Base-by-base conservation (phyloP, 2,797 vertebrate genomes). In the Cottoperca gobio region DNA sequence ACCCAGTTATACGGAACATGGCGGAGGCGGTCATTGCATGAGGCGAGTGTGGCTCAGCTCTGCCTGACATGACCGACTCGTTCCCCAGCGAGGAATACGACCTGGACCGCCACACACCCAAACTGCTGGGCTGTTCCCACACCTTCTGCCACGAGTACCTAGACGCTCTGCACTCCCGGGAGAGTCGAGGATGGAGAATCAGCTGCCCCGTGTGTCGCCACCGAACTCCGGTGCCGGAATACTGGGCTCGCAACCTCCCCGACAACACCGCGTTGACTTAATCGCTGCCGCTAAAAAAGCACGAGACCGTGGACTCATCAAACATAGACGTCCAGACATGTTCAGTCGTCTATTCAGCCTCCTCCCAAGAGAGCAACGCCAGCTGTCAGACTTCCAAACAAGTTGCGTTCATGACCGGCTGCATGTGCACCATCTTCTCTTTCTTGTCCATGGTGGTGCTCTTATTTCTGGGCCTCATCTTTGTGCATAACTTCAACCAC, bases 111-210 rank as follows among this genome's bases (percentile, higher is more conserved):
- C 94, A 91, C 85, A 86, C 88, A 3, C 86, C 84, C 78, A 96
- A 95, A 82, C 84, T 95, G 61, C 88, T 96, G 79, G 90, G 89
- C 58, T 97, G 96, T 72, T 93, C 95, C 74, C 96, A 96, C 93
- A 96, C 95, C 71, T 97, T 96, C 86, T 96, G 96, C 85, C 92
- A 89, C 83, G 91, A 95, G 90, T 96, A 96, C 70, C 90, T 97
- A 45, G 92, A 89, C 73, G 93, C 91, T 23, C 86, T 96, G 65
- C 94, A 94, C 83, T 91, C 88, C 81, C 91, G 92, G 53, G 94
- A 89, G 69, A 70, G 89, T 78, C 60, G 88, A 50, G 92, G 82
- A 31, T 78, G 86, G 85, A 79, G 85, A 57, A 75, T 91, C 81
- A 39, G 82, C 8, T 97, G 95, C 71, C 95, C 96, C 0, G 86